Evolutionary conservation across 2,888 invertebrate species (phyloP), one percentile per base, ranked within the genome.

Genomic region (Saturnia japonica): DNA sequence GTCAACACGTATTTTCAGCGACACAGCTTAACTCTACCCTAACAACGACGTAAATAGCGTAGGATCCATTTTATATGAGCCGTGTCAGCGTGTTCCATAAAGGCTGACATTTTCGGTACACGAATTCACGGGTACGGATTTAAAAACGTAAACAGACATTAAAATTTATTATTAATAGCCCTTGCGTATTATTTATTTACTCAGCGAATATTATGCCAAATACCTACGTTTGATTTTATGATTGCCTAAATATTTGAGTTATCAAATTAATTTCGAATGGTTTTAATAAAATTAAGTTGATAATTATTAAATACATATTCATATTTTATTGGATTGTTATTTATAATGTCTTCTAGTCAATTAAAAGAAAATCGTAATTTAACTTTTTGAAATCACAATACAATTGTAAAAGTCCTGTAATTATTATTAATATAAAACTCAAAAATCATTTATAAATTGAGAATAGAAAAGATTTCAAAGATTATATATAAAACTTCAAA

Each of bases 21-120:
- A 62, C 68, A 68, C 51, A 28, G 42, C 64, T 45, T 71, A 54
- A 64, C 40, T 40, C 79, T 79, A 79, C 82, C 76, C 79, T 75
- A 76, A 82, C 77, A 82, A 82, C 83, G 77, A 82, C 78, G 83
- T 80, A 85, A 83, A 86, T 80, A 79, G 80, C 74, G 76, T 75
- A 68, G 77, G 75, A 84, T 87, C 82, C 81, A 85, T 87, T 88
- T 86, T 88, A 80, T 80, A 85, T 86, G 82, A 87, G 84, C 85
- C 84, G 81, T 81, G 80, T 88, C 89, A 90, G 88, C 88, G 82
- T 70, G 75, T 80, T 60, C 77, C 72, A 70, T 70, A 40, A 64
- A 40, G 62, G 34, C 34, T 64, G 62, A 64, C 40, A n/a, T 40
- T 64, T 64, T 64, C 47, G 68, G 70, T 72, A 72, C 73, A 72